Base-by-base conservation (phyloP, 64 coral and sea anemone species). In the Actinia equina region DNA sequence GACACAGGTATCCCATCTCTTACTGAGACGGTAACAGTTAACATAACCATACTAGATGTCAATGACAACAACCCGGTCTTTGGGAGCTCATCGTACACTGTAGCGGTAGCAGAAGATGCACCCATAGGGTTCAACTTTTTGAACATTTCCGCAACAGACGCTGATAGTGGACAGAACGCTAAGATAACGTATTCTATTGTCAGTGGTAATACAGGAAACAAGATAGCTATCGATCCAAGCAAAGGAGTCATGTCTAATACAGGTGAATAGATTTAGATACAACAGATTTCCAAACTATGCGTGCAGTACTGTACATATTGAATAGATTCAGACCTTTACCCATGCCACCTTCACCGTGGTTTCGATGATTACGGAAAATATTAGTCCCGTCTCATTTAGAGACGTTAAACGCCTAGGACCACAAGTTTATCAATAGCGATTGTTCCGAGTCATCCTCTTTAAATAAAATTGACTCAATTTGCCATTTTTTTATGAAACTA, bases 1-100 rank as follows among this genome's bases (percentile, higher is more conserved):
- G 89, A 91, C 84, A 79, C 80, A 87, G 89, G 89, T 15, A n/a
- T 61, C 76, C 89, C 89, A 60, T 54, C 84, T n/a, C 89, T 80
- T n/a, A 82, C 59, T 81, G 89, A 91, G 25, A 91, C 89, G 14
- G 84, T 91, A 1, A 53, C 26, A 22, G 90, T 92, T 4, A 82
- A 86, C 6, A 56, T 92, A 4, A 92, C 90, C 16, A 83, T 92
- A 49, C 8, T 53, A 22, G 90, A 92, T 26, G 44, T 92, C 6
- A 92, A 92, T 57, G 90, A 92, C 77, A 92, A 92, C 55, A 15
- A 74, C 14, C 84, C 90, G 17, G 30, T 87, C 6, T 92, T 92
- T 43, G 53, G 37, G 8, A 12, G 77, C 3, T n/a, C 26, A 8
- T 2, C 43, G 9, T 92, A 81, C 45, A 71, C 51, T 11, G 90